A percentile compares a stretch with the other conserved stretches of the same genome.
These are phyloP conservation scores for Leptinotarsa lineolata DNA, from an alignment of 1,140 invertebrate genomes.

Conservation along the genomic window DNA sequence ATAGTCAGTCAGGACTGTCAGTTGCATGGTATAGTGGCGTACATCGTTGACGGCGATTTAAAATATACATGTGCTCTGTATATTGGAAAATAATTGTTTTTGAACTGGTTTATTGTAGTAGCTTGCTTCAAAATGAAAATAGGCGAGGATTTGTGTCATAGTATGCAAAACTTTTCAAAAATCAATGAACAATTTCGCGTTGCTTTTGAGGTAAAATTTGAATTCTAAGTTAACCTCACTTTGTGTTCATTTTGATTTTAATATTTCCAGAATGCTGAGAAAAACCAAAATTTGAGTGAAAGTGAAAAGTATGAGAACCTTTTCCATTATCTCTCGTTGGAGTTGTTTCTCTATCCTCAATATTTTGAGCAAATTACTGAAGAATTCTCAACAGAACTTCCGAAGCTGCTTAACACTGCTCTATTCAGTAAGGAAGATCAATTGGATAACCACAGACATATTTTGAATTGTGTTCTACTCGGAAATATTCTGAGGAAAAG, in stretches of 20 bases:
- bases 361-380: conserved; percentile 41
- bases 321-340: conserved; percentile 39
- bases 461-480: conserved; percentile 41
- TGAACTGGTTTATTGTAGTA: neutral
- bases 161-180: conserved; percentile 38
- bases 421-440: conserved; percentile 28
- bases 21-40: too few relatives aligned
- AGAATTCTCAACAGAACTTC: conserved; percentile 40
- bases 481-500: conserved; percentile 38
- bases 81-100: neutral
- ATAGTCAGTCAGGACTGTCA: too few relatives aligned
- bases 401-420: conserved; percentile 41
- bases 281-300: conserved; percentile 13
- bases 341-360: conserved; percentile 41
- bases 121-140: conserved; percentile 11
- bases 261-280: conserved; percentile 26
- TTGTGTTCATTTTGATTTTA: neutral
- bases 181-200: conserved; percentile 44
- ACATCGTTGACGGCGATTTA: too few relatives aligned
- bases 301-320: conserved; percentile 27
- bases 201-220: conserved; percentile 37
- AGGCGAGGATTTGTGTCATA: conserved; percentile 17
- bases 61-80: neutral
- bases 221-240: neutral
- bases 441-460: conserved; percentile 35